Percentiles rank a stretch among this genome's conserved stretches.
phyloP scores from a whole-genome alignment of 2,797 vertebrate species.

The Enteromius afrohamiltoni region DNA sequence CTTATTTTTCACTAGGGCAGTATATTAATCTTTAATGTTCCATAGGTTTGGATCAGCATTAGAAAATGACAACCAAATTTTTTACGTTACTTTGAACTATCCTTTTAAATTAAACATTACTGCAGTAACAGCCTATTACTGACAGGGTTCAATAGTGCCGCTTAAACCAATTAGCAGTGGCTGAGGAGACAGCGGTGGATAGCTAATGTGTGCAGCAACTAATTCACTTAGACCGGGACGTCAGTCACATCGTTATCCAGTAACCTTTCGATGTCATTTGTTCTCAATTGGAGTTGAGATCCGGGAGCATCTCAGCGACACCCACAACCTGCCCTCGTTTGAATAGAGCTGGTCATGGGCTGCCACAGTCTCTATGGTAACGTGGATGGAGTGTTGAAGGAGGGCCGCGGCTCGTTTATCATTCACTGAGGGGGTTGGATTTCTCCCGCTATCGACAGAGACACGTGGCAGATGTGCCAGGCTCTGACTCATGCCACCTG shows the following conservation, averaged over 20 bases:
- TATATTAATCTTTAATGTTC: neutral
- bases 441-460: constrained; percentile 56
- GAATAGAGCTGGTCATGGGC: constrained; percentile 53
- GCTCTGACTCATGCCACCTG: constrained; percentile 70
- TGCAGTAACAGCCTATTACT: constrained; percentile 35
- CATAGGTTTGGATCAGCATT: neutral
- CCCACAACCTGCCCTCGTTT: constrained; percentile 41
- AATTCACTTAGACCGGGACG: constrained; percentile 17
- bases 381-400: constrained; percentile 59
- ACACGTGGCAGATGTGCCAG: constrained; percentile 69
- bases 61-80: neutral
- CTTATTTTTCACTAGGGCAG: neutral
- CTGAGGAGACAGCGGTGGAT: neutral
- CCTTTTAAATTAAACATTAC: constrained; percentile 19
- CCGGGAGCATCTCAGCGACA: constrained; percentile 12
- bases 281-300: constrained; percentile 40
- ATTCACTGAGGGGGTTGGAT: constrained; percentile 64
- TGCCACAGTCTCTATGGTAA: constrained; percentile 73
- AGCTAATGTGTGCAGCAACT: constrained; percentile 20
- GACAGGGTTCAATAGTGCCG: neutral
- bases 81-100: neutral
- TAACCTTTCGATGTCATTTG: constrained; percentile 40
- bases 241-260: constrained; percentile 30
- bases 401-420: constrained; percentile 60
- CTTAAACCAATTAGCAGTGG: constrained; percentile 36